Conservation (phyloP, 1,140 invertebrate genomes). For the Oryctes rhinoceros region DNA sequence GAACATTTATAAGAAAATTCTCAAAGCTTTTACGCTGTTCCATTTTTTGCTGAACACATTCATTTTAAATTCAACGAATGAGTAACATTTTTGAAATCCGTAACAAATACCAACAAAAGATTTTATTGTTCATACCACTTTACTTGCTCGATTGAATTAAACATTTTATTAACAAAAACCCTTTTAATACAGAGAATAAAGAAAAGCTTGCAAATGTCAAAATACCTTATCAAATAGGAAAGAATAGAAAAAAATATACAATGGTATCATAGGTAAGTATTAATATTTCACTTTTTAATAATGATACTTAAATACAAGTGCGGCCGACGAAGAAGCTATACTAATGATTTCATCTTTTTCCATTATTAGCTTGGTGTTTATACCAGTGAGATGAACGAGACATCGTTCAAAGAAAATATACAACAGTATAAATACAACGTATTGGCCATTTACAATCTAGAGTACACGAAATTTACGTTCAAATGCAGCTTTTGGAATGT, state of each 20-base stretch:
- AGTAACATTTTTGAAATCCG: no score
- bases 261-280: conserved; percentile 5
- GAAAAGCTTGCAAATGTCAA: neutral
- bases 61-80: no score
- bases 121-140: no score
- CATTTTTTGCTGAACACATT: no score
- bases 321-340: conserved; percentile 53
- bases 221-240: neutral
- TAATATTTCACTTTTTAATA: neutral
- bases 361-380: conserved; percentile 55
- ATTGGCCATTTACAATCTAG: neutral
- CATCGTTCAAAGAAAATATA: conserved; percentile 52
- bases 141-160: no score
- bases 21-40: no score
- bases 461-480: neutral
- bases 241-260: conserved; percentile 18
- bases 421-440: conserved; percentile 27
- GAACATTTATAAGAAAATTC: no score
- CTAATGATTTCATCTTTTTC: conserved; percentile 43
- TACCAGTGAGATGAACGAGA: conserved; percentile 56
- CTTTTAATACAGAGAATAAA: no score
- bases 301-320: conserved; percentile 41
- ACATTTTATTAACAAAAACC: no score
- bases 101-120: no score
- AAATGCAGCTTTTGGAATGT: neutral